Base-by-base conservation (phyloP, 2,888 invertebrate species). In the Slavum lentiscoides region DNA sequence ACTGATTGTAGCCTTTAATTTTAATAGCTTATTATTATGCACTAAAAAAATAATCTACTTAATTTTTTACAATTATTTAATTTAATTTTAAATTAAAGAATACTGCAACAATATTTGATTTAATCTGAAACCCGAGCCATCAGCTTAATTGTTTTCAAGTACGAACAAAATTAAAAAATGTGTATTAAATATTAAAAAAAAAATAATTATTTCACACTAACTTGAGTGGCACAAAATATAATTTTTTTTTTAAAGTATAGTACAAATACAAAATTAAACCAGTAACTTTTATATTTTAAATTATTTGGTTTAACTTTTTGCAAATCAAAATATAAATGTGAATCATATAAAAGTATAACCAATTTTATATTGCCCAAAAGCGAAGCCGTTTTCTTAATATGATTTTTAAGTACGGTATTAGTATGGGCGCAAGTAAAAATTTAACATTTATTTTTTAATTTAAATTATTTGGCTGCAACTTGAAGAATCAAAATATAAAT, bases 331-430 rank as follows among this genome's bases (percentile, higher is more conserved):
- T 19, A 73, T 30, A 62, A 62, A 73, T 43, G 13, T 72, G 21
- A 19, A 43, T 43, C 61, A 17, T 58, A 4, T 61, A 43, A 11
- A 61, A 43, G 30, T 58, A 49, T 23, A 53, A 21, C 55, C 49
- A 75, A 66, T 67, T 75, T 76, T 49, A 43, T 76, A 17, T 69
- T 2, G 59, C 61, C 76, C 49, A 61, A 69, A 69, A 17, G 76
- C 61, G 67, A 75, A 75, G 58, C 67, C 43, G 58, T 43, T 0
- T 7, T 1, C 43, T 67, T 19, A 39, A 75, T 23, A 13, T 30
- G 4, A 23, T 17, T 67, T 58, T 67, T 17, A 67, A 58, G 58
- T 67, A 75, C 67, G 58, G 75, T 75, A 75, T 76, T 76, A 76
- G 68, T 37, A 11, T 69, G 59, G 68, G 59, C 76, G 49, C 1